These are phyloP conservation scores for Rhyzopertha dominica DNA, from an alignment of 1,140 invertebrate species.

Conservation along the genomic window DNA sequence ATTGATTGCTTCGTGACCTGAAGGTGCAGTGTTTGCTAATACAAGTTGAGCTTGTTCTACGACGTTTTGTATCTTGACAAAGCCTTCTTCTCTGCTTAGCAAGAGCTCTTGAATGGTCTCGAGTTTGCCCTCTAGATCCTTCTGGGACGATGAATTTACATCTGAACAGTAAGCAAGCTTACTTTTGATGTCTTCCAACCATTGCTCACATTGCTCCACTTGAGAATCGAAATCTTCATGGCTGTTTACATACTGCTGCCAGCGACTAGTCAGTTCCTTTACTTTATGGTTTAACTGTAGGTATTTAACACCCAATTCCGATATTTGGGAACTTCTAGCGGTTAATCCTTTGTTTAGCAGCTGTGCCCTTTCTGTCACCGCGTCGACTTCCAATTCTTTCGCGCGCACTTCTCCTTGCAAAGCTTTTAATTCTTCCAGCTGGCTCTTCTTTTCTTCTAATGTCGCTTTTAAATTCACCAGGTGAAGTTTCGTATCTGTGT, in stretches of 20 bases:
- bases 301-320: slow-evolving; percentile 84
- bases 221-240: slow-evolving; percentile 85
- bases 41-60: slow-evolving; percentile 87
- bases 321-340: slow-evolving; percentile 68
- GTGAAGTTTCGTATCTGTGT: slow-evolving; percentile 82
- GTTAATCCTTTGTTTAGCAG: slow-evolving; percentile 67
- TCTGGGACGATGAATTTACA: slow-evolving; percentile 71
- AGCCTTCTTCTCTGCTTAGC: slow-evolving; percentile 86
- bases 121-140: slow-evolving; percentile 80
- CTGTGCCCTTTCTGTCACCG: slow-evolving; percentile 85
- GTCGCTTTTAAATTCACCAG: slow-evolving; percentile 83
- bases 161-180: slow-evolving; percentile 83
- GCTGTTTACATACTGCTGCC: slow-evolving; percentile 86
- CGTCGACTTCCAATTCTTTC: slow-evolving; percentile 89
- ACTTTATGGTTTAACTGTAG: slow-evolving; percentile 85
- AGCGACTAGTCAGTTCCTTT: slow-evolving; percentile 83
- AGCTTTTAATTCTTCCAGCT: slow-evolving; percentile 71
- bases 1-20: slow-evolving; percentile 82
- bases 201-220: slow-evolving; percentile 71
- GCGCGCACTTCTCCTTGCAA: slow-evolving; percentile 85
- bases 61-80: slow-evolving; percentile 77
- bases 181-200: slow-evolving; percentile 79
- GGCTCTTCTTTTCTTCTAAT: slow-evolving; percentile 75
- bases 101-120: slow-evolving; percentile 80
- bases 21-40: slow-evolving; percentile 85